phyloP scores from a whole-genome alignment of 2,888 invertebrate species.

The Lymantria dispar region DNA sequence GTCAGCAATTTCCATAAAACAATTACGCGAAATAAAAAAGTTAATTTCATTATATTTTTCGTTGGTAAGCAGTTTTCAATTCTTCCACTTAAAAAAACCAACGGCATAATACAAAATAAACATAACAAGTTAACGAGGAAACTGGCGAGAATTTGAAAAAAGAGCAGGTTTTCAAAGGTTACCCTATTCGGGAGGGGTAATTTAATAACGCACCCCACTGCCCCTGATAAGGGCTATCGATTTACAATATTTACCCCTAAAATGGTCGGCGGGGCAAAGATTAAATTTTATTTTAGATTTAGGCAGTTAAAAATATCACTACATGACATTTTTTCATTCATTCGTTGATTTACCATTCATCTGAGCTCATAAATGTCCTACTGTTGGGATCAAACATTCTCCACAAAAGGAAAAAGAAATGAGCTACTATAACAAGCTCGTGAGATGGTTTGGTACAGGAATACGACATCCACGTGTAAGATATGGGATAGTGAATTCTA shows the following conservation, averaged over 20 bases:
- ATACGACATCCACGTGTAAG: too few species aligned
- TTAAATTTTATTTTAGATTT: constrained; percentile 13
- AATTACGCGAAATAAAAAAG: neutral
- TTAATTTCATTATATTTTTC: neutral
- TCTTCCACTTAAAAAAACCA: constrained; percentile 2
- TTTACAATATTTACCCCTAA: constrained; percentile 61
- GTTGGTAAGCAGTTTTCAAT: neutral
- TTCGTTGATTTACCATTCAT: too few species aligned
- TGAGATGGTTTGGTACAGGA: too few species aligned
- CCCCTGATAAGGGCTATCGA: constrained; percentile 60
- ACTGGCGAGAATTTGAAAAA: constrained; percentile 15
- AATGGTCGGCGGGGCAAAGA: constrained; percentile 36
- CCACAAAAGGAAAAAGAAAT: too few species aligned
- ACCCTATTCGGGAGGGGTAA: constrained; percentile 45
- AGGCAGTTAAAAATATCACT: neutral
- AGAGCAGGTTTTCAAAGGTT: constrained; percentile 18
- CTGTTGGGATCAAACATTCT: too few species aligned
- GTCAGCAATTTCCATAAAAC: too few species aligned
- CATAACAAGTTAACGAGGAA: constrained; percentile 6
- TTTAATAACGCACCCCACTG: constrained; percentile 55
- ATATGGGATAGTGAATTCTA: too few species aligned
- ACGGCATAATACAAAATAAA: constrained; percentile 13
- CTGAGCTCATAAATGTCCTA: too few species aligned
- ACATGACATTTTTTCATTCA: too few species aligned
- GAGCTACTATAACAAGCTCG: too few species aligned